A percentile compares a stretch with the other conserved stretches of the same genome.
phyloP scores from a whole-genome alignment of 2,888 invertebrate species.

The Palloptera scutellata region DNA sequence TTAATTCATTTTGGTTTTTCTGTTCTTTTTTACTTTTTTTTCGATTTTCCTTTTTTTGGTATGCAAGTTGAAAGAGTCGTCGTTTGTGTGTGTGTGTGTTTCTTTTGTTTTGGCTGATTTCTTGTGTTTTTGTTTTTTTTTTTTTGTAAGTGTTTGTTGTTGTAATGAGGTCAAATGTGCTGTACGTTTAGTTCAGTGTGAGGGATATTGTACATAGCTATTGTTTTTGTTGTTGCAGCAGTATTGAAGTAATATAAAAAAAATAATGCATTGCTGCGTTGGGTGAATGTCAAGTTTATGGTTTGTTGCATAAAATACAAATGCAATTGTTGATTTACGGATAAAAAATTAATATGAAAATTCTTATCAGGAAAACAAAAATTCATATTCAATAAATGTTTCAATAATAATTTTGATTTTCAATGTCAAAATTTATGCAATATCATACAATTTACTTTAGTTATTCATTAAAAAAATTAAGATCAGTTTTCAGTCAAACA shows the following conservation, averaged over 20 bases:
- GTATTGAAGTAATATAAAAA: background rate
- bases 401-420: too few species aligned
- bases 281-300: conserved; percentile 32
- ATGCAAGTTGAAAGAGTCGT: background rate
- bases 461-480: too few species aligned
- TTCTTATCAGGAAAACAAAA: background rate
- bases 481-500: too few species aligned
- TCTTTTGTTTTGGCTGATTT: conserved; percentile 17
- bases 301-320: conserved; percentile 8
- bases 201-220: background rate
- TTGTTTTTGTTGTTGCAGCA: conserved; percentile 25
- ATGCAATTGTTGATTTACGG: too few species aligned
- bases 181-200: conserved; percentile 6
- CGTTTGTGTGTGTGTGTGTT: too few species aligned
- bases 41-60: conserved; percentile 17
- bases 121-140: conserved; percentile 16
- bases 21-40: background rate
- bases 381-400: too few species aligned
- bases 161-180: conserved; percentile 36
- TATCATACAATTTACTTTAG: too few species aligned
- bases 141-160: conserved; percentile 26
- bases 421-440: too few species aligned
- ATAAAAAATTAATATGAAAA: too few species aligned
- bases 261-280: background rate
- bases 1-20: background rate